phyloP scores from a whole-genome alignment of 2,113 vertebrate genomes.

The Rostratula benghalensis region DNA sequence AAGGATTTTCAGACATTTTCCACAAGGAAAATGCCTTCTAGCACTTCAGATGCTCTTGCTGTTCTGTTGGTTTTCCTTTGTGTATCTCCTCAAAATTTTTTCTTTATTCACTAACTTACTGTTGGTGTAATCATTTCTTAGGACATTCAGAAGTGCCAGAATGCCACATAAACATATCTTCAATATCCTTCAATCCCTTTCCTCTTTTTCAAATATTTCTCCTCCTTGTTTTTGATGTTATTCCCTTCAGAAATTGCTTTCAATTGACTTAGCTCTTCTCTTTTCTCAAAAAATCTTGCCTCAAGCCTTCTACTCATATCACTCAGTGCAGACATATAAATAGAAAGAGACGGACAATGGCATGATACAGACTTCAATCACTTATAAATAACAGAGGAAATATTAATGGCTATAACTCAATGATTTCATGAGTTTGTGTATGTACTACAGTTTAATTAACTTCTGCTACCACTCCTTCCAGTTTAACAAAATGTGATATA shows the following conservation, averaged over 20 bases:
- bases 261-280: conserved; percentile 52
- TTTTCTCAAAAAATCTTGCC: conserved; percentile 59
- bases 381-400: conserved; percentile 14
- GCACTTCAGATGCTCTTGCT: conserved; percentile 35
- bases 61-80: conserved; percentile 52
- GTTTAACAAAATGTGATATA: background rate
- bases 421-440: background rate
- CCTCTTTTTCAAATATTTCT: conserved; percentile 50
- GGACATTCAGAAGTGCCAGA: conserved; percentile 38
- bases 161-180: conserved; percentile 53
- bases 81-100: conserved; percentile 20
- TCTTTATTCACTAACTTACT: conserved; percentile 18
- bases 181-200: conserved; percentile 36
- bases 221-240: conserved; percentile 51
- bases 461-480: background rate
- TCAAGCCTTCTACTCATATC: conserved; percentile 47
- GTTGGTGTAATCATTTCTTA: conserved; percentile 17
- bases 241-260: conserved; percentile 67
- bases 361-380: conserved; percentile 7
- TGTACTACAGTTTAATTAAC: conserved; percentile 14
- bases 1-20: conserved; percentile 42
- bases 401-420: background rate
- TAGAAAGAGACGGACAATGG: background rate
- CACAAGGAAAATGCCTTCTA: conserved; percentile 43
- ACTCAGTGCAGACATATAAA: conserved; percentile 29